Evolutionary conservation across 1,140 invertebrate genomes (phyloP).

Genomic region (Neuroterus valhalla): DNA sequence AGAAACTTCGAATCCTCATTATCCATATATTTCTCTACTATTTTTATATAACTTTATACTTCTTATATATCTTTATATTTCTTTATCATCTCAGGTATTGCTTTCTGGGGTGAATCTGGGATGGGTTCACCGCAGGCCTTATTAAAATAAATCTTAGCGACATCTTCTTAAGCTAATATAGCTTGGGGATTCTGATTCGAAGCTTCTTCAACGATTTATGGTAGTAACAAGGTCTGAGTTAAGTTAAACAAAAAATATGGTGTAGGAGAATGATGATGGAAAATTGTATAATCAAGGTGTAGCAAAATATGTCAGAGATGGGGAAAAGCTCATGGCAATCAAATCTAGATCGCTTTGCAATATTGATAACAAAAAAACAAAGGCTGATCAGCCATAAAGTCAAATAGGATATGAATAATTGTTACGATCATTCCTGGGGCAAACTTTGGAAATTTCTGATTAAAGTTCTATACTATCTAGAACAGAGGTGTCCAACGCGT

Average conservation of each 20-base stretch:
- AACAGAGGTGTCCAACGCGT: too few relatives aligned
- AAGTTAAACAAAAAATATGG: background rate
- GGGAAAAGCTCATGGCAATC: too few relatives aligned
- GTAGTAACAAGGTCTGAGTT: background rate
- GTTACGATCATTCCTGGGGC: too few relatives aligned
- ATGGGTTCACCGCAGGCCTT: background rate
- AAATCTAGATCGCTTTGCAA: too few relatives aligned
- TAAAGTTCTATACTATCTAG: background rate
- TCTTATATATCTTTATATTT: background rate
- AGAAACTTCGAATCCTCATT: background rate
- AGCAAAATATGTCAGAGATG: too few relatives aligned
- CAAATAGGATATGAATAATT: too few relatives aligned
- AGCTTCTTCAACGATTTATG: background rate
- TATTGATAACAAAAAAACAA: too few relatives aligned
- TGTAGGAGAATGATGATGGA: background rate
- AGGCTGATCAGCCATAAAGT: too few relatives aligned
- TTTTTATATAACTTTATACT: background rate
- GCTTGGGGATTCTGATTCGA: background rate
- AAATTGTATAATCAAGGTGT: background rate
- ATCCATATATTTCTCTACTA: background rate
- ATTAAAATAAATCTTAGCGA: slow-evolving; percentile 8
- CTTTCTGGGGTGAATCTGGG: background rate
- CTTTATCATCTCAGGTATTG: background rate
- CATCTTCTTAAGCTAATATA: background rate
- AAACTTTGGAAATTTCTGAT: background rate